Evolutionary conservation across 2,113 vertebrate genomes (phyloP), one percentile per base, ranked within the genome.

Genomic region (Cyanistes caeruleus): DNA sequence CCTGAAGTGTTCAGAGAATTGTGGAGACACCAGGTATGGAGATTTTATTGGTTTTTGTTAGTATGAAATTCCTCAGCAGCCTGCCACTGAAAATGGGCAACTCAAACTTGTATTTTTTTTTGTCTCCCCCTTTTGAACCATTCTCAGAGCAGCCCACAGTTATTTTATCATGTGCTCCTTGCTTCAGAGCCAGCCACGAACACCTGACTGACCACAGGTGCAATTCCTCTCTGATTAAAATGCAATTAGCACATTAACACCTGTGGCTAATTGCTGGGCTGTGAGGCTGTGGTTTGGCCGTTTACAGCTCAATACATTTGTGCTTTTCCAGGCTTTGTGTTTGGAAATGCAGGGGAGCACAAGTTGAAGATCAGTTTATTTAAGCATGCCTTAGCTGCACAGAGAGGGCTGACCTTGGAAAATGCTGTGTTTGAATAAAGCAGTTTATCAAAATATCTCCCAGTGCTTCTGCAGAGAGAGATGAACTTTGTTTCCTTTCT

Each of bases 361-460:
- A 33, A 49, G 53, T 4, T 68, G 59, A 35, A 51, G 48, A 78
- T 81, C 3, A 4, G 28, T 58, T 87, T 48, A 3, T 44, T 89
- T 52, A 73, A 79, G 30, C 12, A 5, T 52, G 70, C 53, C 19
- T 43, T 23, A 37, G 64, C 62, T 76, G 33, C 13, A 15, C 46
- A 3, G 27, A 18, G 63, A 84, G 41, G 56, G 24, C 51, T 85
- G 93, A 95, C 93, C 94, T 96, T 95, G 93, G 74, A 53, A 92
- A 92, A 73, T 39, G 74, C 89, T 69, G 49, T 22, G 70, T 89
- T 89, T 55, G 62, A 70, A 25, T 31, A 89, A 69, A 17, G 44
- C 9, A 2, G 19, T 72, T 90, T 86, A 83, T 86, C 82, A 88
- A 90, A 93, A 70, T 43, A 93, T 95, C 91, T 90, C 25, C 27